A percentile compares a stretch with the other conserved stretches of the same genome.
These are phyloP conservation scores for Rhabdomys pumilio DNA, from an alignment of 2,797 vertebrate genomes.

Conservation along the genomic window DNA sequence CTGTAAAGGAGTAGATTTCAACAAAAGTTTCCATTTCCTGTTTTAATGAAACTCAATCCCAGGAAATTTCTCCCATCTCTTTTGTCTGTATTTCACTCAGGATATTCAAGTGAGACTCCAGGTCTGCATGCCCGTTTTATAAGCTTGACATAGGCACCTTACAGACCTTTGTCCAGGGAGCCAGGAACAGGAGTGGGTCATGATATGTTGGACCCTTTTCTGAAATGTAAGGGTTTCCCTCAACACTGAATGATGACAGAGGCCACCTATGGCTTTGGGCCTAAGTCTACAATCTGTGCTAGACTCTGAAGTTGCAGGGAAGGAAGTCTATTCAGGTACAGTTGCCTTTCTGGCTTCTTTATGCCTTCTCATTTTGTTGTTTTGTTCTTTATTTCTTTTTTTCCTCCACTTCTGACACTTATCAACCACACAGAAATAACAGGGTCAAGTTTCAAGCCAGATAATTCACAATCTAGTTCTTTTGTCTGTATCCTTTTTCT, in stretches of 20 bases:
- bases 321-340: not conserved
- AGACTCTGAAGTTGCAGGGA: not conserved
- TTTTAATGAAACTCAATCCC: constrained; percentile 17
- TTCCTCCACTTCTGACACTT: not conserved
- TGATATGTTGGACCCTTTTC: not conserved
- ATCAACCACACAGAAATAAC: not conserved
- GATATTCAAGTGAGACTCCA: constrained; percentile 34
- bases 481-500: not conserved
- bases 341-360: not conserved
- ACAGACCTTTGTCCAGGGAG: constrained; percentile 42
- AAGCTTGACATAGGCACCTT: constrained; percentile 57
- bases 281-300: not conserved
- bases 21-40: constrained; percentile 54
- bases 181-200: not conserved
- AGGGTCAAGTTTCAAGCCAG: constrained; percentile 6
- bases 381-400: not conserved
- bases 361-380: not conserved
- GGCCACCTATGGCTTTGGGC: not conserved
- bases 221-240: not conserved
- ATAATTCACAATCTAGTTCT: not conserved
- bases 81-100: not conserved
- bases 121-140: constrained; percentile 55
- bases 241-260: not conserved
- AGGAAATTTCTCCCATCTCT: constrained; percentile 45
- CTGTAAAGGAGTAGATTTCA: constrained; percentile 7